Conservation (phyloP, 2,797 vertebrate species). For the Eurystomus glaucurus region DNA sequence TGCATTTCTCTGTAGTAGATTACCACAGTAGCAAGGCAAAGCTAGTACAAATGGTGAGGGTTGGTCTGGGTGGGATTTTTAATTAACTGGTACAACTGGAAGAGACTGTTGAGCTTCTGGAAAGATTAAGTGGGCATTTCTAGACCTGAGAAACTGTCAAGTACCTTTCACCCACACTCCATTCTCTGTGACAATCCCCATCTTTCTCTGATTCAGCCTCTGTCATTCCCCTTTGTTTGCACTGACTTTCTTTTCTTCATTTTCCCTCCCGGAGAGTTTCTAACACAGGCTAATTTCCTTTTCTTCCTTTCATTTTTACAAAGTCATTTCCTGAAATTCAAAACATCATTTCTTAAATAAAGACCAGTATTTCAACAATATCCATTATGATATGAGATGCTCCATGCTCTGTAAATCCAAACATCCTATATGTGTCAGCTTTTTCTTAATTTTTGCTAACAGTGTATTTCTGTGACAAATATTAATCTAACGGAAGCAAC, state of each 20-base stretch:
- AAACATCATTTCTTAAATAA: background rate
- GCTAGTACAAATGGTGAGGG: accelerated
- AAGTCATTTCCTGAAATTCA: constrained; percentile 66
- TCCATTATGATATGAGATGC: background rate
- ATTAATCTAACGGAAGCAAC: background rate
- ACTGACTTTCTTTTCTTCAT: constrained; percentile 22
- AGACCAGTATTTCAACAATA: background rate
- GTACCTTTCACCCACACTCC: background rate
- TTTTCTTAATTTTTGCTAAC: background rate
- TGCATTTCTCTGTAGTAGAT: background rate
- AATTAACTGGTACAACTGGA: background rate
- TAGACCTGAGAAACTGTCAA: background rate
- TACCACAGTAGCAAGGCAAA: background rate
- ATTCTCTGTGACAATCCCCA: background rate
- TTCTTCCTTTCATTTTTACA: constrained; percentile 29
- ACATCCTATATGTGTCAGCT: background rate
- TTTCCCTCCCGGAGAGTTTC: background rate
- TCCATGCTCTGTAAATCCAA: background rate
- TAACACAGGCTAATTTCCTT: constrained; percentile 32
- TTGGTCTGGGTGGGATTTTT: background rate
- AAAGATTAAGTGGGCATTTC: background rate
- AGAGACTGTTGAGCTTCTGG: background rate
- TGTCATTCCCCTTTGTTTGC: background rate
- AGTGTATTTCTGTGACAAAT: background rate
- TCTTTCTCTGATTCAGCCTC: constrained; percentile 13